These are phyloP conservation scores for Chiridota heheva DNA, from an alignment of 35 echinoderm and acorn worm genomes.

Conservation along the genomic window DNA sequence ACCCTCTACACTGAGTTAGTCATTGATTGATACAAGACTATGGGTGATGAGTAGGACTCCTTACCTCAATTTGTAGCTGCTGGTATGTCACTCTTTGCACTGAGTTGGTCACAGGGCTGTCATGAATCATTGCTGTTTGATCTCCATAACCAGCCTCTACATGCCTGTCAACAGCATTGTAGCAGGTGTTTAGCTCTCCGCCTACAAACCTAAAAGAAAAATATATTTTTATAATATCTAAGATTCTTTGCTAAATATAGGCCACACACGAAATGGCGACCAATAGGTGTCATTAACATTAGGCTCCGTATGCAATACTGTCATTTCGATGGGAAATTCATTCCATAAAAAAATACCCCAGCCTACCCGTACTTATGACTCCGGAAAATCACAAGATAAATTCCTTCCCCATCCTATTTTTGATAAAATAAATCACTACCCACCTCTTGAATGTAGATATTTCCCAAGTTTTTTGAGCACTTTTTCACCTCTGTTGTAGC, in stretches of 20 bases:
- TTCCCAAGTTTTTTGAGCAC: no score
- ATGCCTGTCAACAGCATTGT: constrained; percentile 98
- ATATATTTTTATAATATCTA: not conserved
- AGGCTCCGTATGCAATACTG: not conserved
- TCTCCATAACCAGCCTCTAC: constrained; percentile 74
- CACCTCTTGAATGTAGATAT: no score
- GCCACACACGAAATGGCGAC: not conserved
- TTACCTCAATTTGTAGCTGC: constrained; percentile 82
- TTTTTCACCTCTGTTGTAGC: no score
- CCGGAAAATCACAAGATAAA: no score
- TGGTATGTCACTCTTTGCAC: constrained; percentile 64
- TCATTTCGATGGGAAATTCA: not conserved
- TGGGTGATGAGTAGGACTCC: no score
- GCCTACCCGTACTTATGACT: no score
- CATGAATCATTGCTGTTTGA: constrained; percentile 81
- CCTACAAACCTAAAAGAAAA: constrained; percentile 81
- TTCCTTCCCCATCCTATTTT: no score
- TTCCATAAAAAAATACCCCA: no score
- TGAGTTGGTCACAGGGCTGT: constrained; percentile 78
- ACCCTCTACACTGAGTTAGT: no score
- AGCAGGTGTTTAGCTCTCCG: constrained; percentile 88
- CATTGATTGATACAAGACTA: no score
- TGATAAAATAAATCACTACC: no score
- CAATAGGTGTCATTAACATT: not conserved
- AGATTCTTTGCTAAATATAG: not conserved